phyloP scores from a whole-genome alignment of 2,888 invertebrate species.

The Meliscaeva auricollis region DNA sequence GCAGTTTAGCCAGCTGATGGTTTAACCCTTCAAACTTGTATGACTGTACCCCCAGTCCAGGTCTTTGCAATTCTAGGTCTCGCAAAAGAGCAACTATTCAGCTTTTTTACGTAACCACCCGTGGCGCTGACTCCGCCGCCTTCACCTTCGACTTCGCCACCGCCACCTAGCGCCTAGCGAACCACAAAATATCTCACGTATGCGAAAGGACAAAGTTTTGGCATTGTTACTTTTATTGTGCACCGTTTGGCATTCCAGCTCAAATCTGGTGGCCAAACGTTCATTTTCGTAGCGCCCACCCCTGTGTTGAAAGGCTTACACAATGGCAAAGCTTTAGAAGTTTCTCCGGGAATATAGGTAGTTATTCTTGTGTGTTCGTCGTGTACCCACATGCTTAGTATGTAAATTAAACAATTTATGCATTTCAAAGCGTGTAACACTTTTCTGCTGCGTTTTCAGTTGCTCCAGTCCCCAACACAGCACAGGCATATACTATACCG shows the following conservation, averaged over 20 bases:
- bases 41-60: background rate
- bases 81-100: slow-evolving; percentile 3
- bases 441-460: slow-evolving; percentile 46
- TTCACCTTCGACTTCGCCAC: background rate
- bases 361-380: background rate
- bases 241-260: slow-evolving; percentile 2
- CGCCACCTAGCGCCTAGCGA: slow-evolving; percentile 16
- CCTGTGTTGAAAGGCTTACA: background rate
- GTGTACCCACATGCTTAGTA: slow-evolving; percentile 40
- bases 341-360: slow-evolving; percentile 6
- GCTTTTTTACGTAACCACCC: slow-evolving; percentile 11
- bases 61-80: background rate
- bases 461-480: background rate
- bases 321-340: slow-evolving; percentile 17
- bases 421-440: slow-evolving; percentile 46
- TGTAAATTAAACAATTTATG: slow-evolving; percentile 59
- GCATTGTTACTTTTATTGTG: slow-evolving; percentile 50
- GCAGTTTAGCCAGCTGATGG: slow-evolving; percentile 56
- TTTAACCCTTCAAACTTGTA: slow-evolving; percentile 49
- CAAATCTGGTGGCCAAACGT: background rate
- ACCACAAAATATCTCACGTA: slow-evolving; percentile 65
- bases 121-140: slow-evolving; percentile 1
- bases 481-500: background rate
- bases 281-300: too few species aligned
- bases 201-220: slow-evolving; percentile 73